phyloP scores from a whole-genome alignment of 2,113 vertebrate genomes.

The Aix galericulata region DNA sequence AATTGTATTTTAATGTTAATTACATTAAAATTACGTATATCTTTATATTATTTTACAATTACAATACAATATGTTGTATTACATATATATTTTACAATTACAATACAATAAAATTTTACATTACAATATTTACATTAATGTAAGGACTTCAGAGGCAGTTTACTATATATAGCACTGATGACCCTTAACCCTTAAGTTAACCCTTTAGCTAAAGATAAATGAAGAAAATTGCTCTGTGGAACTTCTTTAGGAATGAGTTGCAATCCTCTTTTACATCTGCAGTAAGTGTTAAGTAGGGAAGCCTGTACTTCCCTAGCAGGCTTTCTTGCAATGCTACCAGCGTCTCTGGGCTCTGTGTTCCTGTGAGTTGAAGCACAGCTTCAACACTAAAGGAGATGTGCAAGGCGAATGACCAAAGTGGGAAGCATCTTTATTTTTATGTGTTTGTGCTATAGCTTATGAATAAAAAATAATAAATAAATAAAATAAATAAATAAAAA shows the following conservation, averaged over 20 bases:
- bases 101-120: too few relatives aligned
- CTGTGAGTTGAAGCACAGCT: not conserved
- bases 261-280: not conserved
- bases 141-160: not conserved
- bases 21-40: not conserved
- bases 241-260: not conserved
- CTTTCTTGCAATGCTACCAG: not conserved
- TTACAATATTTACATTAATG: not conserved
- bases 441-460: not conserved
- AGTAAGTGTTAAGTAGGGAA: not conserved
- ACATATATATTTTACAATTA: too few relatives aligned
- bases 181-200: not conserved
- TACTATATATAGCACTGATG: not conserved
- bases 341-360: not conserved
- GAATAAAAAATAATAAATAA: not conserved
- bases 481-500: not conserved
- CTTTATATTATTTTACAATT: too few relatives aligned
- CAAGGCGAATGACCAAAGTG: not conserved
- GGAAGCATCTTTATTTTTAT: not conserved
- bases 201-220: not conserved
- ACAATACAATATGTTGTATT: too few relatives aligned
- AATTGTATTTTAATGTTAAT: not conserved
- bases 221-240: not conserved
- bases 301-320: not conserved
- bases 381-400: not conserved